Base-by-base conservation (phyloP, 1,140 invertebrate species). In the Zaprionus africanus region DNA sequence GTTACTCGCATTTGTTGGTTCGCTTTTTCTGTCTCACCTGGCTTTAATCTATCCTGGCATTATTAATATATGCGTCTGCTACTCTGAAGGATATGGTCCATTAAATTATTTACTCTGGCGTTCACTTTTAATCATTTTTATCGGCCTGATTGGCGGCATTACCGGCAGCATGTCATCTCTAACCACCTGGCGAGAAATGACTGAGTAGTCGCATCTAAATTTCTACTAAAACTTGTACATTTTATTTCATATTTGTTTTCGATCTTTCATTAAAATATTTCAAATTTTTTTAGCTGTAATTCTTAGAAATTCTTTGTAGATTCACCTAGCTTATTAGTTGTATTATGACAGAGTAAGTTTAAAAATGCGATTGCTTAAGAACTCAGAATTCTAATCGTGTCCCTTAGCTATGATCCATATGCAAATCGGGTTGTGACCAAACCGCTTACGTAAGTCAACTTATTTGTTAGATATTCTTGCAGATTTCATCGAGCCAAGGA, bases 11-110 rank as follows among this genome's bases (percentile, higher is more conserved):
- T 43, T 84, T 1, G 81, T 84, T n/a, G 81, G 81, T 3, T 84
- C 78, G 12, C 77, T 84, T 28, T 84, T 78, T 7, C 28, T 84
- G 36, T 68, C 81, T 17, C 81, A 84, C 15, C 13, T 84, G 69
- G 65, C 60, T n/a, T 43, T 84, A 0, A 81, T 84, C 36, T 73
- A 67, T 67, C 81, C 81, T 5, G 78, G 77, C 17, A 64, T 84
- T n/a, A 49, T 84, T 12, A 53, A 84, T 38, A 22, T 84, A 5
- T 84, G 81, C 36, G 46, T 74, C 7, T 53, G 49, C 2, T 84
- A 84, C 24, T 22, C n/a, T 2, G 19, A 65, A 1, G 81, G 82
- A 17, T 84, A 84, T 38, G 81, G 81, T 1, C 43, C 17, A 4
- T 54, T 49, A 1, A 70, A 46, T 15, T 31, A 69, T 2, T 1